Percentiles rank a stretch among this genome's conserved stretches.
Evolutionary conservation across 2,797 vertebrate species (phyloP).

Genomic region (Gallinago stenura): DNA sequence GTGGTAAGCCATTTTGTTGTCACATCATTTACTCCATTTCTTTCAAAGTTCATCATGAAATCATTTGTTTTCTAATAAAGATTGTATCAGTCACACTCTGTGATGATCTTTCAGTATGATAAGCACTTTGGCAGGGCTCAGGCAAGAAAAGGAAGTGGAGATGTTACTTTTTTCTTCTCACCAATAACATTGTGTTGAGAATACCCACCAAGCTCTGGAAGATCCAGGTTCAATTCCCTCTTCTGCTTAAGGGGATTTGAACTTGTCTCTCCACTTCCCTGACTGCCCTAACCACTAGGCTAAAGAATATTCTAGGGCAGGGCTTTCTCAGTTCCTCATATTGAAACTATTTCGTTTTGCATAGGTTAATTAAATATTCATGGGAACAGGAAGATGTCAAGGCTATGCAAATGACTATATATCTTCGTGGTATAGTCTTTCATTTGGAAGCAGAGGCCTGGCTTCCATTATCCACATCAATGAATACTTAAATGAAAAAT

Average conservation of each 20-base stretch:
- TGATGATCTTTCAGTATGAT: constrained; percentile 31
- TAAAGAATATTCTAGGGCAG: constrained; percentile 60
- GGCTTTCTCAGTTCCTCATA: constrained; percentile 65
- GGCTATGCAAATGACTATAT: constrained; percentile 55
- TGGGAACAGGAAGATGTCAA: constrained; percentile 67
- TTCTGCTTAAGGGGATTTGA: constrained; percentile 61
- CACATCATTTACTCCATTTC: constrained; percentile 18
- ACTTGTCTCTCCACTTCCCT: constrained; percentile 65
- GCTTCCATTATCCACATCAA: constrained; percentile 69
- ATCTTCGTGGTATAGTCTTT: constrained; percentile 50
- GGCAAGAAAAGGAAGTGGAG: constrained; percentile 35
- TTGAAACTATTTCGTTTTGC: constrained; percentile 67
- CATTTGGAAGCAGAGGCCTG: constrained; percentile 60
- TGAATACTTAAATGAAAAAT: constrained; percentile 66
- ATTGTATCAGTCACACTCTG: constrained; percentile 50
- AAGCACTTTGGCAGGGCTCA: constrained; percentile 38
- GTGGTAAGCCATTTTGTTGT: constrained; percentile 72
- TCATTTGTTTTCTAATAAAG: constrained; percentile 68
- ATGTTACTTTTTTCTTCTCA: constrained; percentile 56
- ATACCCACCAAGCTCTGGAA: constrained; percentile 24
- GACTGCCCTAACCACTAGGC: constrained; percentile 57
- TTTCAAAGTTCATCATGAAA: constrained; percentile 40
- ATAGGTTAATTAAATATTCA: constrained; percentile 72
- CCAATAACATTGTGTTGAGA: not conserved
- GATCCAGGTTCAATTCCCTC: constrained; percentile 14